Evolutionary conservation across 64 coral and sea anemone species (phyloP), one percentile per base, ranked within the genome.

Genomic region (Pocillopora damicornis): DNA sequence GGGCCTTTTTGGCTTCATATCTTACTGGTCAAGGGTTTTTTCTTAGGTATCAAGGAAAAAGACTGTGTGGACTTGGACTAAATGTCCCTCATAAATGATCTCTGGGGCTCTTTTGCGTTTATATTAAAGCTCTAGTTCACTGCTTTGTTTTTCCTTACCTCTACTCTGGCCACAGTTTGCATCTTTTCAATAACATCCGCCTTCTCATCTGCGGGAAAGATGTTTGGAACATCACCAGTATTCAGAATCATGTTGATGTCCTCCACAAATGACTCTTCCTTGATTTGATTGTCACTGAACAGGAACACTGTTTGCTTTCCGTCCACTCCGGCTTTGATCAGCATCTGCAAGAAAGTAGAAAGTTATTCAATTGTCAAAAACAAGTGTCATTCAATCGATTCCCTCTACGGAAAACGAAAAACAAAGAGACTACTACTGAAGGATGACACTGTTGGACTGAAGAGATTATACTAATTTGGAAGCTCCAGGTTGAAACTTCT

Each of bases 271-370:
- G 95, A 98, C 36, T 98, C 95, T 74, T 98, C 95, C 51, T 98
- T 98, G 42, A 98, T 98, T 62, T 98, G 95, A 87, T 98, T 98
- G 35, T 98, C 95, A 59, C 95, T 98, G 80, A 98, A 98, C 92
- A 98, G 88, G 72, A 98, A 98, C 15, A 98, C 96, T 51, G 90
- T 92, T 15, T 93, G 89, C 75, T 94, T 98, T 12, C 95, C 95
- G 88, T 98, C 95, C 68, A 94, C 95, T 34, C 95, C 95, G 12
- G 95, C 95, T 61, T 98, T 98, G 36, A 98, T 94, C 42, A 98
- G 63, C 92, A 98, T 98, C 95, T 98, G 36, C 1, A 80, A 8
- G 13, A 83, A 88, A 15, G 18, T n/a, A 0, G 11, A 20, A 37
- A 73, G 73, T 30, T 77, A 26, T 71, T 71, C 22, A 71, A 71